Conservation (phyloP, 2,113 vertebrate species). For the Phycodurus eques region DNA sequence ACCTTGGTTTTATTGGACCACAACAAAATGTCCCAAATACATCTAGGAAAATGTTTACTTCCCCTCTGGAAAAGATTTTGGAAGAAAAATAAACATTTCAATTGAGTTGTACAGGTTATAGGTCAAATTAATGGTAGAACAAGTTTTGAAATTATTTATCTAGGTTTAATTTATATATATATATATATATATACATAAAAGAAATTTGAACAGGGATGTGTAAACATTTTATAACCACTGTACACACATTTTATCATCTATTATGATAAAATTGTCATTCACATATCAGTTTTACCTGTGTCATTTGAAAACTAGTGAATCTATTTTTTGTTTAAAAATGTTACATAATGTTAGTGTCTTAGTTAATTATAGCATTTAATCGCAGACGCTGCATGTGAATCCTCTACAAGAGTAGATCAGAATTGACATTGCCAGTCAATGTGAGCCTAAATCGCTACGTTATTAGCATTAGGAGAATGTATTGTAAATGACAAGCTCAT, state of each 20-base stretch:
- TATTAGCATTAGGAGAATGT: slow-evolving; percentile 3
- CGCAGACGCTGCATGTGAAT: not conserved
- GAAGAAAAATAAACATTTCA: too few relatives aligned
- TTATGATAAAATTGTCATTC: not conserved
- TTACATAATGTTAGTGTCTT: not conserved
- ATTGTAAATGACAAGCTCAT: not conserved
- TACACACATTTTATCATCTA: not conserved
- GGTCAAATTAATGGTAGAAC: not conserved
- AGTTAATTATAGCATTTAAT: not conserved
- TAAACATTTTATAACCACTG: not conserved
- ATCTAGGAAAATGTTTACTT: too few relatives aligned
- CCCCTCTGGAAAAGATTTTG: too few relatives aligned
- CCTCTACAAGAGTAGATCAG: slow-evolving; percentile 14
- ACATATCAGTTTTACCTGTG: not conserved
- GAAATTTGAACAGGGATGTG: not conserved
- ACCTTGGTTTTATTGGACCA: too few relatives aligned
- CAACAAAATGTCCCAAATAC: too few relatives aligned
- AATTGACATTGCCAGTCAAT: not conserved
- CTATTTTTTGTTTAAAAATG: too few relatives aligned
- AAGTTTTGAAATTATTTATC: not conserved
- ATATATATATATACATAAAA: too few relatives aligned
- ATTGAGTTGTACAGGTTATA: too few relatives aligned
- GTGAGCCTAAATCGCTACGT: not conserved
- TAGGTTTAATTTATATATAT: not conserved
- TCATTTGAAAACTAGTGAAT: not conserved